phyloP scores from a whole-genome alignment of 1,140 invertebrate genomes.

The Drosophila pandora region DNA sequence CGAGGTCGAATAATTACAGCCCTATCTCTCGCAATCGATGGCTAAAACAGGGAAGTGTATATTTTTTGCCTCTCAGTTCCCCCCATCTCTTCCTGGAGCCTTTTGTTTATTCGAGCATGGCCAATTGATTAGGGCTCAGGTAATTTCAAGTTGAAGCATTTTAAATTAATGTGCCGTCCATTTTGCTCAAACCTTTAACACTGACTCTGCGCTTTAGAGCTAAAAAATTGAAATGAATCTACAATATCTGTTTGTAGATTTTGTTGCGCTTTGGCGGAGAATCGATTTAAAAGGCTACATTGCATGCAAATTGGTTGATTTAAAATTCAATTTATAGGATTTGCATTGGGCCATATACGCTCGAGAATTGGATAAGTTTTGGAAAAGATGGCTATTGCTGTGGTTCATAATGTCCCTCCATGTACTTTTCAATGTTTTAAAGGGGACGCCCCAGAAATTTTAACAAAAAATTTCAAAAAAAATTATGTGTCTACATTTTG shows the following conservation, averaged over 20 bases:
- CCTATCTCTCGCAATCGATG: constrained; percentile 20
- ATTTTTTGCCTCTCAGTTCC: too few relatives aligned
- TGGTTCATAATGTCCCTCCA: too few relatives aligned
- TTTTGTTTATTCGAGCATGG: constrained; percentile 23
- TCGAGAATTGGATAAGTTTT: too few relatives aligned
- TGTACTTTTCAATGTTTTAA: too few relatives aligned
- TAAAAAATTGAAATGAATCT: neutral
- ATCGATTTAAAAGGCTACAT: too few relatives aligned
- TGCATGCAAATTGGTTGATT: too few relatives aligned
- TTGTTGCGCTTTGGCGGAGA: too few relatives aligned
- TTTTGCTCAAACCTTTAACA: neutral
- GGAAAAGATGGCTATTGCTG: neutral
- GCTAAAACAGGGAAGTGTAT: constrained; percentile 3
- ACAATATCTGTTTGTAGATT: neutral
- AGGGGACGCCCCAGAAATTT: too few relatives aligned
- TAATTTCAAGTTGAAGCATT: constrained; percentile 12
- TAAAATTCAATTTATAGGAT: too few relatives aligned
- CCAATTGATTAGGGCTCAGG: constrained; percentile 30
- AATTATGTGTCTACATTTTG: too few relatives aligned
- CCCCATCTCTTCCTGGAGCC: constrained; percentile 31
- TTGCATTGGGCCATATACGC: too few relatives aligned
- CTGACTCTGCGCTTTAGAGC: neutral
- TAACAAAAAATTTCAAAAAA: too few relatives aligned
- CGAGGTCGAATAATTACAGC: constrained; percentile 29
- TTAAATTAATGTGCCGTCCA: constrained; percentile 3